Base-by-base conservation (phyloP, 2,888 invertebrate species). In the Bembecia ichneumoniformis region DNA sequence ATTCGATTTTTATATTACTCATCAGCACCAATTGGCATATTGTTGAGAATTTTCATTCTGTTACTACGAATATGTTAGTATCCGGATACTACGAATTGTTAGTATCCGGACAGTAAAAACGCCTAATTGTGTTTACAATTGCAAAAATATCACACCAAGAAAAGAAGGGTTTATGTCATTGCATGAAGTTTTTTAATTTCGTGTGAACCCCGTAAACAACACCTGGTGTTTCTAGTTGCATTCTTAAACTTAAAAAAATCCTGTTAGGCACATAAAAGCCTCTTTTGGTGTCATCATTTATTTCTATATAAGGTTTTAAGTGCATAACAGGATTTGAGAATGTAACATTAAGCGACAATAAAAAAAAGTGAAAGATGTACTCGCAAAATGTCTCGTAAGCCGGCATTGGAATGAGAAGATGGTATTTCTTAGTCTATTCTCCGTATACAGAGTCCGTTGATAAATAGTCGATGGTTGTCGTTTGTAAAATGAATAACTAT, bases 401-500 rank as follows among this genome's bases (percentile, higher is more conserved):
- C 57, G 62, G 57, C 58, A 59, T 59, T 56, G 46, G 46, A 62
- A 68, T 66, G 62, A 63, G 62, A 56, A 58, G 61, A 65, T 65
- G 67, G 70, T 66, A 73, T 71, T 70, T 74, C 63, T 68, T 59
- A 63, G 59, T 63, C 56, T 70, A 64, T 60, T 63, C 59, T 60
- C 57, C 53, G 71, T 68, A 63, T 72, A 64, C 66, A 71, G 57
- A 71, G 73, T 67, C 60, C 68, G 63, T 66, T 69, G 73, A 74
- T 77, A 73, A 76, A 74, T 77, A 61, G 68, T 59, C 66, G 65
- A 68, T 69, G 69, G 65, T 65, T 64, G 63, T 58, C 66, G 63
- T 67, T 75, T 67, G 72, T 79, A 74, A 77, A 76, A 73, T 71
- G 66, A 75, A 72, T 71, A 72, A 72, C 64, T 66, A 72, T 71